These are phyloP conservation scores for Pipistrellus pygmaeus DNA, from an alignment of 2,797 vertebrate species.

Conservation along the genomic window DNA sequence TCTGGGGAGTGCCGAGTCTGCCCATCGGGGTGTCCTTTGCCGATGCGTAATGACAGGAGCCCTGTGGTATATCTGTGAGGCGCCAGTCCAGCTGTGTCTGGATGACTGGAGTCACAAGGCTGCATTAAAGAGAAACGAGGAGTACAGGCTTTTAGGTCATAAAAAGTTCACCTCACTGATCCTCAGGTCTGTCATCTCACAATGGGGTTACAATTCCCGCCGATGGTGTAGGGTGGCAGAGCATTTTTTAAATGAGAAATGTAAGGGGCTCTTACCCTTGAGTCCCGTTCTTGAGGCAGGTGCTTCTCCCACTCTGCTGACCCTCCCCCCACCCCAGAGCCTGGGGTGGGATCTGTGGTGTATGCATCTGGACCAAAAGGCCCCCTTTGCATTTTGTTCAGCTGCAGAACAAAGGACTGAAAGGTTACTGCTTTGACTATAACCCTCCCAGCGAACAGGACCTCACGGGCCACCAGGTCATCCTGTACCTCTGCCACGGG, in stretches of 20 bases:
- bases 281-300: background rate
- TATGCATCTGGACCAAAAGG: background rate
- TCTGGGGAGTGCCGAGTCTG: no score
- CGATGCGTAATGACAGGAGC: background rate
- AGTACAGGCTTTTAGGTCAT: background rate
- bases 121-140: background rate
- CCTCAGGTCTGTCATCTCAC: background rate
- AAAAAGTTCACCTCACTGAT: background rate
- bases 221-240: background rate
- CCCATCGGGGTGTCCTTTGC: background rate
- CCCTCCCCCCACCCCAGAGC: background rate
- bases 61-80: background rate
- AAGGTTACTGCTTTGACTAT: slow-evolving; percentile 96
- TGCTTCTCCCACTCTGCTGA: background rate
- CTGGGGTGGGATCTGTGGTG: background rate
- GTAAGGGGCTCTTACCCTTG: background rate
- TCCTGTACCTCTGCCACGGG: slow-evolving; percentile 95
- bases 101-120: background rate
- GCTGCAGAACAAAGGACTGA: slow-evolving; percentile 94
- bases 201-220: background rate
- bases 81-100: background rate
- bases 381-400: slow-evolving; percentile 80
- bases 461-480: slow-evolving; percentile 90
- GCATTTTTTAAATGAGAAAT: background rate
- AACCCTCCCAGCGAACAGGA: slow-evolving; percentile 92